phyloP scores from a whole-genome alignment of 2,113 vertebrate genomes.

The Cyprinodon brontotheroides region DNA sequence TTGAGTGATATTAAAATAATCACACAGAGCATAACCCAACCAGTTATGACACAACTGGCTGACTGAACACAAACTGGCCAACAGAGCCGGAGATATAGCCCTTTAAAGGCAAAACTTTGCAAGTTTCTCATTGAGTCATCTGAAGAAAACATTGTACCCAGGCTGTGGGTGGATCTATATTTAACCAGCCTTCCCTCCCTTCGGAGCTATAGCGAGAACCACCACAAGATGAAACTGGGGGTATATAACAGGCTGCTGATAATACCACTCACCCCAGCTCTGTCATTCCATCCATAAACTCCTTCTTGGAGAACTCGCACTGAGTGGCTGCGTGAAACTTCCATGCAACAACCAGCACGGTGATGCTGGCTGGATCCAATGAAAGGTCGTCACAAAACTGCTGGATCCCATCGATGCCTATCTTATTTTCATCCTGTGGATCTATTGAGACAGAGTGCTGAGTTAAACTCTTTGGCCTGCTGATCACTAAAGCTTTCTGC shows the following conservation, averaged over 20 bases:
- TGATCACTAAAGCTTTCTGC: neutral
- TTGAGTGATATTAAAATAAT: slow-evolving; percentile 11
- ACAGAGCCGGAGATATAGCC: slow-evolving; percentile 32
- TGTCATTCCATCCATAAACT: slow-evolving; percentile 95
- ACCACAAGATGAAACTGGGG: slow-evolving; percentile 30
- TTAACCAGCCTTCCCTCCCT: slow-evolving; percentile 46
- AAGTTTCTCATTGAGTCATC: slow-evolving; percentile 31
- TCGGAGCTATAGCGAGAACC: slow-evolving; percentile 37
- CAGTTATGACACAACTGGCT: neutral
- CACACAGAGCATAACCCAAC: neutral
- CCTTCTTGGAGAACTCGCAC: slow-evolving; percentile 96
- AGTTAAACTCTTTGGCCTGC: neutral
- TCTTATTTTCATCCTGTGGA: slow-evolving; percentile 97
- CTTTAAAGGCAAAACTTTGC: slow-evolving; percentile 40
- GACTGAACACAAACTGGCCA: neutral
- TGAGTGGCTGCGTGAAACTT: slow-evolving; percentile 95
- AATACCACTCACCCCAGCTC: slow-evolving; percentile 88
- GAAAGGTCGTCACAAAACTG: slow-evolving; percentile 94
- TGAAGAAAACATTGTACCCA: slow-evolving; percentile 52
- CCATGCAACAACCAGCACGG: slow-evolving; percentile 93
- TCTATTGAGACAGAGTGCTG: slow-evolving; percentile 72
- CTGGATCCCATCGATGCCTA: slow-evolving; percentile 94
- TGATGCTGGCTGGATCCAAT: slow-evolving; percentile 92
- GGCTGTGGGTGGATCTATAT: slow-evolving; percentile 58
- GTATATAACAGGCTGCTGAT: slow-evolving; percentile 10